Conservation (phyloP, 2,888 invertebrate genomes). For the Ochropleura leucogaster region DNA sequence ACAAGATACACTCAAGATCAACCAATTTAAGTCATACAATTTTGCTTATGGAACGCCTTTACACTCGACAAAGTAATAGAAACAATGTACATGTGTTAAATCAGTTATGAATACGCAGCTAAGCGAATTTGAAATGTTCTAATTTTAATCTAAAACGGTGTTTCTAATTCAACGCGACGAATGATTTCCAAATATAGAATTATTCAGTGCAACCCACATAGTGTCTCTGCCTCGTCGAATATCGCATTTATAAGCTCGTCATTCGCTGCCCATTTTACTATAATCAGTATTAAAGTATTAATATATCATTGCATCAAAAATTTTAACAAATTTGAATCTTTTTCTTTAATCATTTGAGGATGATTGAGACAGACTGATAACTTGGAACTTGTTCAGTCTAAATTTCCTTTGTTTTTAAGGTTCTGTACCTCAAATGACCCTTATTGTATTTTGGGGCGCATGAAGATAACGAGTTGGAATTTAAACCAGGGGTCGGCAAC, state of each 20-base stretch:
- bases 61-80: conserved; percentile 26
- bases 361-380: background rate
- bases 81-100: conserved; percentile 23
- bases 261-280: conserved; percentile 61
- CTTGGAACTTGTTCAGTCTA: background rate
- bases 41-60: conserved; percentile 8
- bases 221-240: conserved; percentile 57
- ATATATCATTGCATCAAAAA: conserved; percentile 2
- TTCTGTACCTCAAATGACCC: no score
- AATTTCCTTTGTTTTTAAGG: background rate
- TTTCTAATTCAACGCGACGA: conserved; percentile 73
- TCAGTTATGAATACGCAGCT: conserved; percentile 34
- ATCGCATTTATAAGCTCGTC: conserved; percentile 61
- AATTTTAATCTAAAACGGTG: conserved; percentile 67
- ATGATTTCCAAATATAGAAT: conserved; percentile 77
- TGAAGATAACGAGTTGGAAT: no score
- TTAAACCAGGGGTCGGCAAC: no score
- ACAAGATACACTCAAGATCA: background rate
- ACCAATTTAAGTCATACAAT: background rate
- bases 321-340: background rate
- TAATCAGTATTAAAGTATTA: conserved; percentile 8
- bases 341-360: background rate
- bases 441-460: no score
- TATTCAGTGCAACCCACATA: conserved; percentile 72
- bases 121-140: conserved; percentile 63